Base-by-base conservation (phyloP, 1,140 invertebrate species). In the Pomacea maculata region DNA sequence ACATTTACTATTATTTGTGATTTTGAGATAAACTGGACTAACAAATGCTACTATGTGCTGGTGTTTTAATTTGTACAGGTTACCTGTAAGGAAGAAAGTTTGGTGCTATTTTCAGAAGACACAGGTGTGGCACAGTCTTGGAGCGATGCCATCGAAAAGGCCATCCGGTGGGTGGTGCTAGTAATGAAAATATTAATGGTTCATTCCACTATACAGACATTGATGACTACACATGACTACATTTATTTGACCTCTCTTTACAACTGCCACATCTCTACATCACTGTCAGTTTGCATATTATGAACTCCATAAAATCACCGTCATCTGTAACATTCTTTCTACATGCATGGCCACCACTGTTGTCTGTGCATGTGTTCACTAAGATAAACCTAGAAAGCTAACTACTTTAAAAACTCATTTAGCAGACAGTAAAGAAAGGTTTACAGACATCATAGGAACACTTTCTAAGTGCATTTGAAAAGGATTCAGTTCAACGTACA, bases 71-170 rank as follows among this genome's bases (percentile, higher is more conserved):
- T 57, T 78, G 5, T 54, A n/a, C 82, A 91, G 89, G 83, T 92
- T 1, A 87, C 83, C 25, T 92, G 91, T 85, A 90, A 91, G 81
- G 87, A 90, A 52, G 91, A 91, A 80, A 88, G 80, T 63, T 75
- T 92, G 54, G 75, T 92, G 61, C 84, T 92, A 52, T 88, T 86
- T 80, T 89, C 90, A 14, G 81, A 81, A 54, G 86, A 90, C 65
- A 84, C 86, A 65, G 81, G 86, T 6, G 86, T 87, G 52, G 89
- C 87, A 14, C 83, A 84, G 73, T 67, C 80, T 4, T 91, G 90
- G 90, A 86, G 88, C 21, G 83, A 85, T 7, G 78, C 80, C 14
- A 74, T 90, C 9, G 86, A 88, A n/a, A 84, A 82, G 34, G 84
- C 87, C 17, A 89, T 90, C 25, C 86, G 85, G 90, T 91, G 78